phyloP scores from a whole-genome alignment of 2,113 vertebrate genomes.

The Trematomus loennbergii region DNA sequence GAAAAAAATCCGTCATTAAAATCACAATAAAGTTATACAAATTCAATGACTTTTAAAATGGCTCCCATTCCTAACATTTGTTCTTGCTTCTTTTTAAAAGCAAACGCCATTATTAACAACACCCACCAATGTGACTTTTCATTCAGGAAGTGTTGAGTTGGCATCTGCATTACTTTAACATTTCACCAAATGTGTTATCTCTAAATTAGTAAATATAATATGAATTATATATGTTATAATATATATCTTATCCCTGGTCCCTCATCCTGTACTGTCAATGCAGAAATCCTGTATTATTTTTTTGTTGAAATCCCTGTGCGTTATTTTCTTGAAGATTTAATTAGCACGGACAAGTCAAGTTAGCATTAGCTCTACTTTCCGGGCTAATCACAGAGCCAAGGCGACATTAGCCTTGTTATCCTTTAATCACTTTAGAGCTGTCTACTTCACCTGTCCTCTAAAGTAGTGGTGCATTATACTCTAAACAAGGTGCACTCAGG shows the following conservation, averaged over 20 bases:
- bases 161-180: not conserved
- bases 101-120: not conserved
- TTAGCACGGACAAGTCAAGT: constrained; percentile 9
- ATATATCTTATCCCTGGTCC: too few relatives aligned
- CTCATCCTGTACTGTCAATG: not conserved
- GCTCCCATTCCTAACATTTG: too few relatives aligned
- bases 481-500: constrained; percentile 7
- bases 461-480: not conserved
- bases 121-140: not conserved
- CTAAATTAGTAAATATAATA: not conserved
- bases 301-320: not conserved
- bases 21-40: too few relatives aligned
- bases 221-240: not conserved
- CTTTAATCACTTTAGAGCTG: constrained; percentile 50
- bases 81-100: too few relatives aligned
- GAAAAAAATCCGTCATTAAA: not conserved
- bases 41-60: too few relatives aligned
- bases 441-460: constrained; percentile 7
- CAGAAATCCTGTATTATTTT: not conserved
- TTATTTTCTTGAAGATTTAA: not conserved
- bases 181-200: too few relatives aligned
- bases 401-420: constrained; percentile 54
- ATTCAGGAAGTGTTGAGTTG: not conserved
- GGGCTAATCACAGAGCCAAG: constrained; percentile 41
- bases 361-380: constrained; percentile 33